A percentile compares a stretch with the other conserved stretches of the same genome.
phyloP scores from a whole-genome alignment of 2,888 invertebrate species.

The Drosophila cracens region DNA sequence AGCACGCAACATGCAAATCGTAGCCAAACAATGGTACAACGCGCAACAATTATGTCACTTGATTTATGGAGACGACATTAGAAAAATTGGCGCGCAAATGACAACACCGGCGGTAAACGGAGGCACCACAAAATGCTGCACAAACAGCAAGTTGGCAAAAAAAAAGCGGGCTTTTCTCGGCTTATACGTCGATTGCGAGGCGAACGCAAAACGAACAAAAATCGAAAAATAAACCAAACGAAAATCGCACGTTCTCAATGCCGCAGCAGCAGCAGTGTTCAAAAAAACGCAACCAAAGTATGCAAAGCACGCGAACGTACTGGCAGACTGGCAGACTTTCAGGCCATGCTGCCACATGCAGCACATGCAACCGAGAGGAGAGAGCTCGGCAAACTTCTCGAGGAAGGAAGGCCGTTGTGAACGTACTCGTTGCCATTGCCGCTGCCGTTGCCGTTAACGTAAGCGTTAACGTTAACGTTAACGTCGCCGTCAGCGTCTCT shows the following conservation, averaged over 20 bases:
- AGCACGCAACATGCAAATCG: conserved; percentile 32
- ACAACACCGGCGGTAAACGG: conserved; percentile 45
- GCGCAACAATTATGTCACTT: conserved; percentile 69
- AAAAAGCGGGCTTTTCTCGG: conserved; percentile 12
- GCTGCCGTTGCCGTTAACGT: conserved; percentile 39
- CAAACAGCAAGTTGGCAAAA: conserved; percentile 41
- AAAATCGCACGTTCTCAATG: conserved; percentile 25
- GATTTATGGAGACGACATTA: conserved; percentile 61
- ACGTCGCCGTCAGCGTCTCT: conserved; percentile 44
- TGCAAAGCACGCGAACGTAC: conserved; percentile 84
- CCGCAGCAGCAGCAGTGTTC: conserved; percentile 50
- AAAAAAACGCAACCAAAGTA: conserved; percentile 83
- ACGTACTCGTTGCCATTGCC: conserved; percentile 11
- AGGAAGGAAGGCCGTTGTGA: conserved; percentile 61
- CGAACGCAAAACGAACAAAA: conserved; percentile 28
- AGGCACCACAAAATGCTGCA: conserved; percentile 34
- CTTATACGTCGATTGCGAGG: conserved; percentile 42
- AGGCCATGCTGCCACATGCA: conserved; percentile 55
- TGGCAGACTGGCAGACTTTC: conserved; percentile 70
- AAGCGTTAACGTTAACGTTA: conserved; percentile 55
- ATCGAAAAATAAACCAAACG: conserved; percentile 32
- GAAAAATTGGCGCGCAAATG: conserved; percentile 66
- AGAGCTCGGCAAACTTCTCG: conserved; percentile 75
- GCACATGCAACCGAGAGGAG: conserved; percentile 57
- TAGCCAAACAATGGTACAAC: conserved; percentile 40